phyloP scores from a whole-genome alignment of 2,113 vertebrate genomes.

The Panurus biarmicus region DNA sequence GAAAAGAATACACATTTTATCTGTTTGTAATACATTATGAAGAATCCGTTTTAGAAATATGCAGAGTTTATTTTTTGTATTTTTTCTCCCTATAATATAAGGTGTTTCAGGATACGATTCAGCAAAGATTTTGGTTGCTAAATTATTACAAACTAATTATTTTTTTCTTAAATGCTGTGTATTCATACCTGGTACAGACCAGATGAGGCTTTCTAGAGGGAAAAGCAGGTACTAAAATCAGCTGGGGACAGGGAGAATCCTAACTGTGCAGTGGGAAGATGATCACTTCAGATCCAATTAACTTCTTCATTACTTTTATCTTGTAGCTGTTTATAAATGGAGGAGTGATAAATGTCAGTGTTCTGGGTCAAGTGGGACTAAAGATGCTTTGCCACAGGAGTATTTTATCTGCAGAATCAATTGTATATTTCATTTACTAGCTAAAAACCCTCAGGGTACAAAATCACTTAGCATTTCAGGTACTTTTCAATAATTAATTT shows the following conservation, averaged over 20 bases:
- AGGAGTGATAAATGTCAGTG: background rate
- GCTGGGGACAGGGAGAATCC: background rate
- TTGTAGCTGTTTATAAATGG: background rate
- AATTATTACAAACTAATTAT: background rate
- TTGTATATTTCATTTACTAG: background rate
- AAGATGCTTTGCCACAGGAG: background rate
- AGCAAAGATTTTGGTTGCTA: background rate
- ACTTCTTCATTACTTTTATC: background rate
- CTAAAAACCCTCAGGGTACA: background rate
- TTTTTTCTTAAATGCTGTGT: background rate
- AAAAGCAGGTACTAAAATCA: background rate
- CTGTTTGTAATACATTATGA: background rate
- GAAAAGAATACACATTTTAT: background rate
- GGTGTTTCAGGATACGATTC: background rate
- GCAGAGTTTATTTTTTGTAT: background rate
- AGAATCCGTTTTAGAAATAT: background rate
- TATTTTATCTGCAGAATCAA: background rate
- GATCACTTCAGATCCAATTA: background rate
- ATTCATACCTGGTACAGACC: background rate
- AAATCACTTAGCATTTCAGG: background rate
- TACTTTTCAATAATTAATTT: constrained; percentile 22
- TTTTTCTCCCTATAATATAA: background rate
- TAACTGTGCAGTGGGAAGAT: background rate
- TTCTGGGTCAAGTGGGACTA: background rate
- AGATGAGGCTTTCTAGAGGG: background rate